Base-by-base conservation (phyloP, 2,113 vertebrate genomes). In the Tylochromis polylepis region DNA sequence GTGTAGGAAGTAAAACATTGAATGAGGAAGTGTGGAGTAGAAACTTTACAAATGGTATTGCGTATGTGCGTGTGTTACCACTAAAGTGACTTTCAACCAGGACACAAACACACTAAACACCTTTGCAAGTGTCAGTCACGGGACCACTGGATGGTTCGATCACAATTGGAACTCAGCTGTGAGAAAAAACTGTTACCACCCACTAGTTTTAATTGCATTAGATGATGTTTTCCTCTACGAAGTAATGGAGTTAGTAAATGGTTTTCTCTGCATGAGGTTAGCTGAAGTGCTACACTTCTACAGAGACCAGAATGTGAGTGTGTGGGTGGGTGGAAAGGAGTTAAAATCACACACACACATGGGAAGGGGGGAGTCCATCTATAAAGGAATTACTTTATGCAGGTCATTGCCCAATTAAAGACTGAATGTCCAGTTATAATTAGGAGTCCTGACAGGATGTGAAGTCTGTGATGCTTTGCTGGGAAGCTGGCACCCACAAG, bases 161-260 rank as follows among this genome's bases (percentile, higher is more conserved):
- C 75, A 53, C 70, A 79, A 55, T 41, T 77, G 79, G 79, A 89
- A 87, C 36, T 81, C 58, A 83, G 87, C 82, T 59, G 46, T 4
- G 16, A 88, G 36, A 70, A 46, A 77, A 81, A 78, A 55, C 60
- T 24, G 62, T n/a, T 82, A 81, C 82, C 82, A 86, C 88, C 78
- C 43, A 88, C 88, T 85, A 67, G 58, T 79, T 85, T 79, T 87
- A 87, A 88, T 89, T 62, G 72, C 51, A 62, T 18, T 79, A 82
- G 34, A 82, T 67, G 31, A 65, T 83, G 27, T 59, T 82, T 78
- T 59, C 18, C 24, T 46, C 55, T 60, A 85, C 75, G 56, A n/a
- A 56, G 18, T 82, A 78, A 86, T 78, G 55, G 36, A 75, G 6
- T 51, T 10, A 84, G 46, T 29, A 65, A 38, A 78, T 31, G 65